Evolutionary conservation across 1,140 invertebrate species (phyloP).

Genomic region (Polypedilum pembai): DNA sequence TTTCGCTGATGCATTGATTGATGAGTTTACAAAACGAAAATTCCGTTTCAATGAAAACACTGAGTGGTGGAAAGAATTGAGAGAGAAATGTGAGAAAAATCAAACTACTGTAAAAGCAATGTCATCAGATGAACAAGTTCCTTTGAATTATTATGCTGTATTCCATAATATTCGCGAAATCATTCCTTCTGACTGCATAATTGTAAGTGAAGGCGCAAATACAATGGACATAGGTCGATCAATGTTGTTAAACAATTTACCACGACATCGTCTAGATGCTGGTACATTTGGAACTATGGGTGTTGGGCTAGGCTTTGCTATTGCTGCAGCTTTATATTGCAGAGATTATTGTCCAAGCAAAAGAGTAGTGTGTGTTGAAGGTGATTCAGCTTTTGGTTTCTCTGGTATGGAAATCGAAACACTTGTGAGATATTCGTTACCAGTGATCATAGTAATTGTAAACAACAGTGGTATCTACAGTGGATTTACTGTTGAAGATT

Average conservation of each 20-base stretch:
- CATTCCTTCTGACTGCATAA: conserved; percentile 75
- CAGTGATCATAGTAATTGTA: conserved; percentile 82
- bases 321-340: conserved; percentile 86
- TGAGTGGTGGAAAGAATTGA: conserved; percentile 52
- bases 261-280: conserved; percentile 80
- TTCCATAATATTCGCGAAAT: conserved; percentile 69
- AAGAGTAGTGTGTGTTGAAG: conserved; percentile 79
- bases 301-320: conserved; percentile 86
- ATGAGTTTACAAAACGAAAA: conserved; percentile 49
- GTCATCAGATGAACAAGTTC: conserved; percentile 55
- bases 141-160: conserved; percentile 89
- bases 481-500: conserved; percentile 71
- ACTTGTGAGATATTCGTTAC: conserved; percentile 87
- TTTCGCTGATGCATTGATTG: conserved; percentile 54
- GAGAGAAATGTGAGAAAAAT: conserved; percentile 54
- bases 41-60: conserved; percentile 45
- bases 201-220: conserved; percentile 96
- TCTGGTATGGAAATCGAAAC: conserved; percentile 97
- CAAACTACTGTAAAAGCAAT: conserved; percentile 50
- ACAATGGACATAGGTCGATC: conserved; percentile 97
- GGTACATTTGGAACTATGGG: conserved; percentile 97
- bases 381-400: conserved; percentile 95
- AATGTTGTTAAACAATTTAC: conserved; percentile 71
- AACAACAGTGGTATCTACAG: conserved; percentile 95
- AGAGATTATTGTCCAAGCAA: conserved; percentile 71